Conservation (phyloP, 1,140 invertebrate genomes). For the Hormaphis cornu region DNA sequence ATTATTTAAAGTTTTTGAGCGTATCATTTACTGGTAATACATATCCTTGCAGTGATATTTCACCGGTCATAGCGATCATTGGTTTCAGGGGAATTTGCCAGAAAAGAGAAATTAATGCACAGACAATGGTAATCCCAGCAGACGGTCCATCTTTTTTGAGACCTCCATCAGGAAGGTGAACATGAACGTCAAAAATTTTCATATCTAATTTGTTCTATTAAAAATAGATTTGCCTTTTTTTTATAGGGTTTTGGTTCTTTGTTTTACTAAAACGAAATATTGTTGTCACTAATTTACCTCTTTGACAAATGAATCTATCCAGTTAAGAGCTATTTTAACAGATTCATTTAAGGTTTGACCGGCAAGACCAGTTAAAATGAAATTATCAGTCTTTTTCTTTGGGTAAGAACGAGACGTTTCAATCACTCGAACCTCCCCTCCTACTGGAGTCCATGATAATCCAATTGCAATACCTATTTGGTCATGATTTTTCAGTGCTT, state of each 20-base stretch:
- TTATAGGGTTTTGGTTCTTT: neutral
- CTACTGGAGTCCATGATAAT: conserved; percentile 30
- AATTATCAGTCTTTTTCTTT: conserved; percentile 45
- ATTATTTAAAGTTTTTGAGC: neutral
- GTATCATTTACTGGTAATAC: conserved; percentile 50
- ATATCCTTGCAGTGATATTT: conserved; percentile 52
- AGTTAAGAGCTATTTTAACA: conserved; percentile 50
- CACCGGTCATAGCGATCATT: conserved; percentile 55
- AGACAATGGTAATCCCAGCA: conserved; percentile 51
- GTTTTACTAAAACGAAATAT: too few relatives aligned
- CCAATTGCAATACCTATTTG: conserved; percentile 32
- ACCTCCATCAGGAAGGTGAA: conserved; percentile 53
- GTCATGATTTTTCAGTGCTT: neutral
- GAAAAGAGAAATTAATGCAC: conserved; percentile 50
- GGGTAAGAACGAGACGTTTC: conserved; percentile 44
- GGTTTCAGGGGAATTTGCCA: conserved; percentile 44
- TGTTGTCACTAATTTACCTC: conserved; percentile 39
- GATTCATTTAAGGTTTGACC: conserved; percentile 56
- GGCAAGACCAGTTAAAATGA: conserved; percentile 52
- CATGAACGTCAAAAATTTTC: conserved; percentile 45
- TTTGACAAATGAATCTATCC: conserved; percentile 45
- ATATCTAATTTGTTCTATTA: neutral
- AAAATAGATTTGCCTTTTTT: neutral
- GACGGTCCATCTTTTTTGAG: conserved; percentile 54
- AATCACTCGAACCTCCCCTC: conserved; percentile 50